Percentiles rank a stretch among this genome's conserved stretches.
Conservation (phyloP, 2,797 vertebrate genomes). For the Valencia hispanica region DNA sequence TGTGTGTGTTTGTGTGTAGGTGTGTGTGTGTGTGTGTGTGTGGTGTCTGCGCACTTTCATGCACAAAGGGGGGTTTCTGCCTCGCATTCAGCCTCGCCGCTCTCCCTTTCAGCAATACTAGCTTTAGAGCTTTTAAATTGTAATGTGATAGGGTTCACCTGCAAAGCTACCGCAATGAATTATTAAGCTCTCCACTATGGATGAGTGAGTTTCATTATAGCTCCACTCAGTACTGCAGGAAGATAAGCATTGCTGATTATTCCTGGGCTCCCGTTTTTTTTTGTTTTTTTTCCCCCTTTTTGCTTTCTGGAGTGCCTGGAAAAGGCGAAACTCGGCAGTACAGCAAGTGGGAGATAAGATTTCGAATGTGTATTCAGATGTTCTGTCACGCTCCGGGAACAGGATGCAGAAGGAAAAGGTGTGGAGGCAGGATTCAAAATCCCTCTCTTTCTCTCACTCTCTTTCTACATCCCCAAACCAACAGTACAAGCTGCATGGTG, state of each 20-base stretch:
- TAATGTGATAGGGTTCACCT: conserved; percentile 82
- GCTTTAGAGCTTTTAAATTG: conserved; percentile 78
- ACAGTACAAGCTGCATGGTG: conserved; percentile 79
- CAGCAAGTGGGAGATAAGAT: conserved; percentile 78
- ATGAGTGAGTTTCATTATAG: conserved; percentile 81
- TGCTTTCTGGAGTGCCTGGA: conserved; percentile 67
- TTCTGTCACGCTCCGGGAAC: conserved; percentile 77
- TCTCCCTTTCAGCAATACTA: conserved; percentile 72
- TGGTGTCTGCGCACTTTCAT: conserved; percentile 36
- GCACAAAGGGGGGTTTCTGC: conserved; percentile 50
- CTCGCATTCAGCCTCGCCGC: conserved; percentile 55
- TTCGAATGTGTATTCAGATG: conserved; percentile 80
- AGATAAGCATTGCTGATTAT: conserved; percentile 82
- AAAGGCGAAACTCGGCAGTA: conserved; percentile 71
- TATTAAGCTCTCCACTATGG: conserved; percentile 82
- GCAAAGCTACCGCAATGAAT: conserved; percentile 81
- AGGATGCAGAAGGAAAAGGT: conserved; percentile 74
- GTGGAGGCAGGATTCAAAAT: conserved; percentile 61
- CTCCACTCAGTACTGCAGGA: conserved; percentile 72
- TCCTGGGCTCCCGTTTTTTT: conserved; percentile 62
- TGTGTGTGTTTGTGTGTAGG: conserved; percentile 15
- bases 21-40: conserved; percentile 18
- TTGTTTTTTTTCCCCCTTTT: conserved; percentile 52
- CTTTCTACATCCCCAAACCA: conserved; percentile 61
- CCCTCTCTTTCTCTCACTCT: conserved; percentile 32